Percentiles rank a stretch among this genome's conserved stretches.
These are phyloP conservation scores for Mus spicilegus DNA, from an alignment of 2,113 vertebrate species.

Conservation along the genomic window DNA sequence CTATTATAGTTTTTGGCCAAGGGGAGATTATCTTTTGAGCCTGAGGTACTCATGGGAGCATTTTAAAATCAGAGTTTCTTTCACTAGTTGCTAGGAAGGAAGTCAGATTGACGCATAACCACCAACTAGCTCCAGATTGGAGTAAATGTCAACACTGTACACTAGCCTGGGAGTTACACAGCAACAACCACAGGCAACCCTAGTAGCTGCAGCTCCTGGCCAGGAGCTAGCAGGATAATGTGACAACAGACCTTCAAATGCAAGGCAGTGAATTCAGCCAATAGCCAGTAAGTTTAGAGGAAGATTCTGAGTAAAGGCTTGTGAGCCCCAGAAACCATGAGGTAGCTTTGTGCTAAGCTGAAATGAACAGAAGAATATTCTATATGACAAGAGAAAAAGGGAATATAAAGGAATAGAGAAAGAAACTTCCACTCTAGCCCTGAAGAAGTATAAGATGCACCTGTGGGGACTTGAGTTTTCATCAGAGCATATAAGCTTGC, in stretches of 20 bases:
- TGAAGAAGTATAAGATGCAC: not conserved
- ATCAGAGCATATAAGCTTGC: not conserved
- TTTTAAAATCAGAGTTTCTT: slow-evolving; percentile 12
- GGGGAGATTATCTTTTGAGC: not conserved
- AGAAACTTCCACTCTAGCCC: not conserved
- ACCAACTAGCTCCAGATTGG: not conserved
- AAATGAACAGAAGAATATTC: not conserved
- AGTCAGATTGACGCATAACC: not conserved
- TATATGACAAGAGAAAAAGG: not conserved
- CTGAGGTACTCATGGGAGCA: not conserved
- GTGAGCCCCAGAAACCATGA: not conserved
- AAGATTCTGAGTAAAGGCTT: not conserved
- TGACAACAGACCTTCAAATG: too few relatives aligned
- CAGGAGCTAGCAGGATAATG: not conserved
- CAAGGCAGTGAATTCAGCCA: slow-evolving; percentile 11
- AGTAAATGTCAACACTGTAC: not conserved
- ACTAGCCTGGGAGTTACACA: not conserved
- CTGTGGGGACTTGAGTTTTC: not conserved
- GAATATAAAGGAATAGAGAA: not conserved
- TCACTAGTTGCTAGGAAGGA: not conserved
- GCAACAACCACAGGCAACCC: not conserved
- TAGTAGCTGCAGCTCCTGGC: not conserved
- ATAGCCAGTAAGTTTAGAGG: not conserved
- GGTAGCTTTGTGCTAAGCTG: not conserved
- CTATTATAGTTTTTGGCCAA: not conserved